Evolutionary conservation across 2,888 invertebrate genomes (phyloP).

Genomic region (Sphaerophoria taeniata): DNA sequence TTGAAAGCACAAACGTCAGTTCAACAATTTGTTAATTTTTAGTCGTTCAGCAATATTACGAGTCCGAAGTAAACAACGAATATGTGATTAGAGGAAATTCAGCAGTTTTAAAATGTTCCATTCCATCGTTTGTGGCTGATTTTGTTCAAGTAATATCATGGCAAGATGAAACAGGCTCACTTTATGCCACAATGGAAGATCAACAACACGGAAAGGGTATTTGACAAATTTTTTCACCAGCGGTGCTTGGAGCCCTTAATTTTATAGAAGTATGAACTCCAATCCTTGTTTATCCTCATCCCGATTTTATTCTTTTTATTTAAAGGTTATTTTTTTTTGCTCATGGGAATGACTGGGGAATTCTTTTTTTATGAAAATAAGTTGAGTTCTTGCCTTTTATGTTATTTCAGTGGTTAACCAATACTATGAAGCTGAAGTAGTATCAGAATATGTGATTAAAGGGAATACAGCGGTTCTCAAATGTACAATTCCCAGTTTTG

Average conservation of each 20-base stretch:
- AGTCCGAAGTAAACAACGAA: constrained; percentile 89
- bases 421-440: constrained; percentile 94
- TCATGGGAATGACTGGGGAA: background rate
- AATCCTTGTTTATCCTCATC: constrained; percentile 21
- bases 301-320: constrained; percentile 24
- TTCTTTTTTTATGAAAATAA: background rate
- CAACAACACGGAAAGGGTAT: constrained; percentile 71
- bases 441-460: constrained; percentile 94
- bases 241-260: background rate
- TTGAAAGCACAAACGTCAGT: constrained; percentile 43
- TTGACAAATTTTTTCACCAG: background rate
- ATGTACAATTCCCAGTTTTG: constrained; percentile 95
- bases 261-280: background rate
- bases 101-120: constrained; percentile 89
- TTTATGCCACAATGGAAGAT: constrained; percentile 81
- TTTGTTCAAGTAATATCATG: constrained; percentile 88
- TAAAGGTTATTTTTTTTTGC: background rate
- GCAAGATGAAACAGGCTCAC: constrained; percentile 85
- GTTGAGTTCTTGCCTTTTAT: constrained; percentile 11
- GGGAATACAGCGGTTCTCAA: constrained; percentile 94
- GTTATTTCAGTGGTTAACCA: constrained; percentile 90
- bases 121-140: constrained; percentile 90
- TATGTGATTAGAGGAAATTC: constrained; percentile 90
- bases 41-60: constrained; percentile 89
- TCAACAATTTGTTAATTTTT: constrained; percentile 22